Conservation (phyloP, 2,888 invertebrate species). For the Rhagonycha lutea region DNA sequence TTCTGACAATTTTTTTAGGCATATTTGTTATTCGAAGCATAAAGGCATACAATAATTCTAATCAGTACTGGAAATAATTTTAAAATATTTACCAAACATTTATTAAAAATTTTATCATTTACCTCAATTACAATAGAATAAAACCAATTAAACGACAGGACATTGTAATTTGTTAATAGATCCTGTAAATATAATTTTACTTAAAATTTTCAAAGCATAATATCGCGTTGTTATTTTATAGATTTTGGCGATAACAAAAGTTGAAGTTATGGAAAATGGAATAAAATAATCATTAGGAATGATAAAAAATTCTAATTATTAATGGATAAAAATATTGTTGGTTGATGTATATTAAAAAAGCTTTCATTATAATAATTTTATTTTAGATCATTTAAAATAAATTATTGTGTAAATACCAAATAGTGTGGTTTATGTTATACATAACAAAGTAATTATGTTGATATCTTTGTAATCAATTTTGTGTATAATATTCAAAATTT, state of each 20-base stretch:
- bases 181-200: too few species aligned
- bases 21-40: too few species aligned
- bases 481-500: not conserved
- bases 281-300: not conserved
- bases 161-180: too few species aligned
- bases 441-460: not conserved
- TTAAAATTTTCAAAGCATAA: not conserved
- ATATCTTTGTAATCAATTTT: not conserved
- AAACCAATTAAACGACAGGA: too few species aligned
- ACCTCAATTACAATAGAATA: too few species aligned
- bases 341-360: not conserved
- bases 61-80: too few species aligned
- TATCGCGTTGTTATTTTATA: not conserved
- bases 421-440: not conserved
- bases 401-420: not conserved
- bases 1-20: too few species aligned
- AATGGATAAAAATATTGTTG: not conserved
- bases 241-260: not conserved
- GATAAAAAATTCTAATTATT: not conserved
- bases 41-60: too few species aligned
- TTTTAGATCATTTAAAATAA: not conserved
- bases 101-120: too few species aligned
- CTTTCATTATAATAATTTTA: not conserved
- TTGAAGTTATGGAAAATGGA: not conserved
- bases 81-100: too few species aligned